Base-by-base conservation (phyloP, 2,888 invertebrate species). In the Pecten maximus region DNA sequence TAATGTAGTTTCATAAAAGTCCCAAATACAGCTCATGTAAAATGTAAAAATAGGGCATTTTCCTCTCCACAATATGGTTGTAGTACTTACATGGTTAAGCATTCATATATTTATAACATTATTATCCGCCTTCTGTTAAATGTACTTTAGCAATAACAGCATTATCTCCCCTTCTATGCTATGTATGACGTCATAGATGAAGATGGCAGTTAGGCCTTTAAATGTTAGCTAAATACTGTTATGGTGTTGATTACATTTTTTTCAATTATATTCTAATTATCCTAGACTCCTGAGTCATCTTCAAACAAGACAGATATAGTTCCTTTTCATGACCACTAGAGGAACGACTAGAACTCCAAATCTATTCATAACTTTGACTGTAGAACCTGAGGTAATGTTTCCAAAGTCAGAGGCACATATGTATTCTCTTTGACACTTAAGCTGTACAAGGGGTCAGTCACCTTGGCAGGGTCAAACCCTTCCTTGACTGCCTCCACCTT, bases 401-500 rank as follows among this genome's bases (percentile, higher is more conserved):
- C 93, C 50, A 90, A 90, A 23, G 93, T 92, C 39, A 95, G 88
- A 10, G 94, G 93, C 0, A 92, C 89, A 88, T 93, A 96, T 2
- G 93, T 93, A 87, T 94, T 92, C 0, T 60, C 89, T 35, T 89
- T 40, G 4, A 92, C 89, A 88, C 95, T 93, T 16, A 93, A 87
- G 89, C 91, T 94, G 92, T 92, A 96, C 28, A 96, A 91, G 0
- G 95, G 94, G 88, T 95, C 95, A 3, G 90, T 88, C 12, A 94
- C 91, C 15, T 89, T 19, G 0, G 89, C 86, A 15, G 95, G 95
- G 88, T 96, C 91, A 88, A 93, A 96, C 0, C 95, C 96, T 88
- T 96, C 95, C 88, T 95, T 95, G 39, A 93, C 93, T 28, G 95
- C 92, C 28, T 94, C 92, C 12, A 93, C 92, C 89, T 96, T 96